Base-by-base conservation (phyloP, 1,140 invertebrate species). In the Palaemon carinicauda region DNA sequence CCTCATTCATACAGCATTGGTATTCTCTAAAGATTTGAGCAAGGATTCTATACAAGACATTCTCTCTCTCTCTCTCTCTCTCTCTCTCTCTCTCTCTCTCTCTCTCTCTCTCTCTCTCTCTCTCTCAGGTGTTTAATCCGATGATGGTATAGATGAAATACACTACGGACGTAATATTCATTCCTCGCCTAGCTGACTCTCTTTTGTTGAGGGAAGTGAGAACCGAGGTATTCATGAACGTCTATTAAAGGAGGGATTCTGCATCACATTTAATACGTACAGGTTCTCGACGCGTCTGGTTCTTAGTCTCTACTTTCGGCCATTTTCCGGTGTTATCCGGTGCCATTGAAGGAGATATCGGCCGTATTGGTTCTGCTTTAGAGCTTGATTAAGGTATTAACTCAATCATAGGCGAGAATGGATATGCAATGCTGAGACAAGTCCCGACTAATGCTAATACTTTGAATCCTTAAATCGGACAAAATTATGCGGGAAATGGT, bases 201-300 rank as follows among this genome's bases (percentile, higher is more conserved):
- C 80, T 81, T 81, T 81, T 81, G 80, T 81, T 81, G 51, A 51
- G 80, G 56, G n/a, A 50, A 41, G 60, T 41, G n/a, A 24, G 80
- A 41, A 41, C 56, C 71, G 52, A 71, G 81, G 81, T 82, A 82
- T 82, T 82, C 81, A 82, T 74, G 69, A 82, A n/a, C n/a, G 80
- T 52, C 51, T 69, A 74, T 41, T 82, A 75, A 74, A 74, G 60
- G 51, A 82, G 65, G 73, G 81, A 82, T 82, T 82, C 81, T 74
- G 74, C 74, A 73, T 69, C 81, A 82, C 81, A 82, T 82, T 69
- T 75, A 82, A 75, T 82, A 82, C 74, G 73, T 71, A 54, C 69
- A 31, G 69, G 19, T 33, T 12, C 71, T 75, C 69, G 19, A 19
- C 51, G 19, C 77, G 12, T 27, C 24, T n/a, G 7, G 19, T 24